Conservation (phyloP, 2,888 invertebrate genomes). For the Chymomyza caudatula region DNA sequence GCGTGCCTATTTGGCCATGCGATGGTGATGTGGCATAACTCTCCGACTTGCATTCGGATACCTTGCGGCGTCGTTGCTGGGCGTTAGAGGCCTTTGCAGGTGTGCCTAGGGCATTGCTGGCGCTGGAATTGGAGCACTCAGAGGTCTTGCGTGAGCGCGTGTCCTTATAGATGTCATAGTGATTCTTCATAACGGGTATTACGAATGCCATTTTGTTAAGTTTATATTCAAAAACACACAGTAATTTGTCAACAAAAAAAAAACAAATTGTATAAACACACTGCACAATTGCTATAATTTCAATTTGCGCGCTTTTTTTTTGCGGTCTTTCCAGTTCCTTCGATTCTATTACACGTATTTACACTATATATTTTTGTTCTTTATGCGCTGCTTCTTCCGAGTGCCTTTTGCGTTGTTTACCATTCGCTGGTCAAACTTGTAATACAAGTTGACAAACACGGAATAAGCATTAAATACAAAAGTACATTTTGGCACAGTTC, state of each 20-base stretch:
- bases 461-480: slow-evolving; percentile 48
- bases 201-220: slow-evolving; percentile 88
- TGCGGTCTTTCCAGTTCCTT: not conserved
- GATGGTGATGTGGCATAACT: slow-evolving; percentile 80
- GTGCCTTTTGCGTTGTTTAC: slow-evolving; percentile 36
- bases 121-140: slow-evolving; percentile 82
- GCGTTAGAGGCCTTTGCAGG: slow-evolving; percentile 76
- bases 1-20: slow-evolving; percentile 70
- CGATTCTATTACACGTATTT: not conserved
- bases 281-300: slow-evolving; percentile 23
- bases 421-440: slow-evolving; percentile 65
- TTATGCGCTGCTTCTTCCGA: slow-evolving; percentile 26
- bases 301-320: slow-evolving; percentile 19
- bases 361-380: not conserved
- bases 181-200: slow-evolving; percentile 96
- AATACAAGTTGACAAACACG: slow-evolving; percentile 56
- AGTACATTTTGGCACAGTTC: slow-evolving; percentile 6
- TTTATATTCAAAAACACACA: slow-evolving; percentile 8
- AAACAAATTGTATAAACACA: slow-evolving; percentile 7
- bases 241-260: slow-evolving; percentile 13
- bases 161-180: slow-evolving; percentile 94
- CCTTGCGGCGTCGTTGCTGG: slow-evolving; percentile 80
- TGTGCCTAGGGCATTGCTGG: slow-evolving; percentile 79
- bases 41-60: slow-evolving; percentile 78
- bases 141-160: slow-evolving; percentile 85